Base-by-base conservation (phyloP, 2,797 vertebrate genomes). In the Hemibagrus guttatus region DNA sequence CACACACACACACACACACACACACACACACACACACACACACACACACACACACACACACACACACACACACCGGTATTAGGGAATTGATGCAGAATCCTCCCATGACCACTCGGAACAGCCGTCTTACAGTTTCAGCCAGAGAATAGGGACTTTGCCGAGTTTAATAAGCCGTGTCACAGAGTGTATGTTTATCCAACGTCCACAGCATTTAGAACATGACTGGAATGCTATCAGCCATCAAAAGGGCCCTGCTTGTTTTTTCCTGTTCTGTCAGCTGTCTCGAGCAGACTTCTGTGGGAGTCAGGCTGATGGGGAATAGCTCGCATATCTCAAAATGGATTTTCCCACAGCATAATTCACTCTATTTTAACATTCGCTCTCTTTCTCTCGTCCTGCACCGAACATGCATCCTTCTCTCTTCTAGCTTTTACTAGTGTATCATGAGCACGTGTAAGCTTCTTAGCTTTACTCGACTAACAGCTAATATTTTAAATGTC, bases 341-440 rank as follows among this genome's bases (percentile, higher is more conserved):
- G 95, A 95, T 93, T 95, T 96, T 96, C 96, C 95, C 95, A 96
- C 94, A 95, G 93, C 72, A 84, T 69, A 63, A 89, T 19, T 74
- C 78, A 88, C 86, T 88, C 86, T 31, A 46, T 86, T 79, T 87
- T 83, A 72, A 49, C 31, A 72, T 81, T 87, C 83, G 35, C 42
- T 68, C 61, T 28, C 56, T 26, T 26, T 31, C 87, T 42, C 16
- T 28, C 23, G n/a, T 68, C 56, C 66, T 79, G 63, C 5, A 7
- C 16, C 35, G 39, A 75, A 79, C 61, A 79, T 54, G 3, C 2
- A 31, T 17, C 46, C 46, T 66, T 64, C 72, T 88, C 68, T 81
- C 58, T 88, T 84, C 64, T 88, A 91, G 39, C 11, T 3, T 23
- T 13, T 54, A 66, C 80, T 13, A 82, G 17, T 1, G 17, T 42